Conservation (phyloP, 1,140 invertebrate genomes). For the Andricus grossulariae region DNA sequence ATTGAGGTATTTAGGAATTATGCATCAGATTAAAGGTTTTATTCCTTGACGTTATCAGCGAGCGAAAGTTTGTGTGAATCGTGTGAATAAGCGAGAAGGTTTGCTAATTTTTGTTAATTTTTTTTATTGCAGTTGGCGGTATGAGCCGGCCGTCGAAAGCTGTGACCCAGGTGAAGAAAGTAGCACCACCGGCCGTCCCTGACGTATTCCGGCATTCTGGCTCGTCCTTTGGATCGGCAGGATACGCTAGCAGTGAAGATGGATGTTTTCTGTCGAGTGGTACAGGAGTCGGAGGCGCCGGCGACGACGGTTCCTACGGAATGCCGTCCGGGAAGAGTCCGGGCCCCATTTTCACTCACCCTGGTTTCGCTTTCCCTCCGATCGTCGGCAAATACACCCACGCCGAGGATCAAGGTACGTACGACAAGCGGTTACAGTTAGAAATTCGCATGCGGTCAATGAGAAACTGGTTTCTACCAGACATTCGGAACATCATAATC, state of each 20-base stretch:
- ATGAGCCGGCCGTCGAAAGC: conserved; percentile 87
- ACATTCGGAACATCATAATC: conserved; percentile 14
- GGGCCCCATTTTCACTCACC: conserved; percentile 76
- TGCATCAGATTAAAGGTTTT: too few relatives aligned
- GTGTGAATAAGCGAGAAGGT: not conserved
- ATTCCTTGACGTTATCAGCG: too few relatives aligned
- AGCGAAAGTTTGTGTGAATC: too few relatives aligned
- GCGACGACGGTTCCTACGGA: conserved; percentile 70
- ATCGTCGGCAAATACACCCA: conserved; percentile 74
- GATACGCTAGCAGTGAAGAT: conserved; percentile 85
- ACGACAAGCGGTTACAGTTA: conserved; percentile 27
- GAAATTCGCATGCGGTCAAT: conserved; percentile 19
- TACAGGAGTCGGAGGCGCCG: conserved; percentile 45
- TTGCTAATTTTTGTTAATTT: not conserved
- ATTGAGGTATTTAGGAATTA: too few relatives aligned
- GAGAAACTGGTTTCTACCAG: conserved; percentile 1
- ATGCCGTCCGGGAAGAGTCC: conserved; percentile 77
- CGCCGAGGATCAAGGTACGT: conserved; percentile 79
- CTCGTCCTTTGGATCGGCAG: conserved; percentile 84
- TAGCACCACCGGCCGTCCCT: conserved; percentile 87
- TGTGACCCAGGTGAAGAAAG: conserved; percentile 87
- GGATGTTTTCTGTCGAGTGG: conserved; percentile 74
- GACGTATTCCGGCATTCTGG: conserved; percentile 86
- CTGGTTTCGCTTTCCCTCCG: conserved; percentile 77
- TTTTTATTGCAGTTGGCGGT: conserved; percentile 82